Evolutionary conservation across 2,888 invertebrate genomes (phyloP).

Genomic region (Diploptera punctata): DNA sequence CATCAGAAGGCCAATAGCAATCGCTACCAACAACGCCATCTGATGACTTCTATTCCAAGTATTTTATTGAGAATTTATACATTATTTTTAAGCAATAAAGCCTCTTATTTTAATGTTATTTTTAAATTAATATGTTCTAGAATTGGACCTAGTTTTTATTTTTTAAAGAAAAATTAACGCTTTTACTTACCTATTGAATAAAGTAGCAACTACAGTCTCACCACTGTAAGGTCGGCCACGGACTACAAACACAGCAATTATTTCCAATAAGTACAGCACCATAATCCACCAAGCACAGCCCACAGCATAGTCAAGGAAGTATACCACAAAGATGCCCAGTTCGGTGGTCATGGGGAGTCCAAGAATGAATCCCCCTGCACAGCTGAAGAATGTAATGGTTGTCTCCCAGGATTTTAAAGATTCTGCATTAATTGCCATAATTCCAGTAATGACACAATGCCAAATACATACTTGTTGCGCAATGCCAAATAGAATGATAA

Average conservation of each 20-base stretch:
- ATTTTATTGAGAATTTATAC: no score
- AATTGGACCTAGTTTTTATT: no score
- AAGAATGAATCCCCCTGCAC: constrained; percentile 79
- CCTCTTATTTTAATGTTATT: no score
- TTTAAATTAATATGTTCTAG: no score
- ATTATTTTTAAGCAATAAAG: no score
- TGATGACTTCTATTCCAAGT: no score
- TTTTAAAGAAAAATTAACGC: no score
- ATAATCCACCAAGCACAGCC: constrained; percentile 90
- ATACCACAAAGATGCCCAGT: constrained; percentile 82
- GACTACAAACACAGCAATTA: constrained; percentile 84
- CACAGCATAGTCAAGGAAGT: constrained; percentile 83
- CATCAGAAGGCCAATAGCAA: no score
- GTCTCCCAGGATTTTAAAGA: constrained; percentile 79
- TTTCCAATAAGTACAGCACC: constrained; percentile 75
- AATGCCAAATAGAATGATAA: constrained; percentile 84
- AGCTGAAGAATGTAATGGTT: constrained; percentile 82
- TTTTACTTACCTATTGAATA: constrained; percentile 55
- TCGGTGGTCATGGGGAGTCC: constrained; percentile 90
- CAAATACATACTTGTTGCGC: constrained; percentile 90
- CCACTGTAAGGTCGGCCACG: constrained; percentile 87
- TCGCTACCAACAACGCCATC: no score
- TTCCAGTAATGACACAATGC: constrained; percentile 88
- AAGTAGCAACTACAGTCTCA: constrained; percentile 69
- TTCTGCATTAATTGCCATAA: constrained; percentile 79